Percentiles rank a stretch among this genome's conserved stretches.
These are phyloP conservation scores for Paralvinella palmiformis DNA, from an alignment of 1,140 invertebrate genomes.

Conservation along the genomic window DNA sequence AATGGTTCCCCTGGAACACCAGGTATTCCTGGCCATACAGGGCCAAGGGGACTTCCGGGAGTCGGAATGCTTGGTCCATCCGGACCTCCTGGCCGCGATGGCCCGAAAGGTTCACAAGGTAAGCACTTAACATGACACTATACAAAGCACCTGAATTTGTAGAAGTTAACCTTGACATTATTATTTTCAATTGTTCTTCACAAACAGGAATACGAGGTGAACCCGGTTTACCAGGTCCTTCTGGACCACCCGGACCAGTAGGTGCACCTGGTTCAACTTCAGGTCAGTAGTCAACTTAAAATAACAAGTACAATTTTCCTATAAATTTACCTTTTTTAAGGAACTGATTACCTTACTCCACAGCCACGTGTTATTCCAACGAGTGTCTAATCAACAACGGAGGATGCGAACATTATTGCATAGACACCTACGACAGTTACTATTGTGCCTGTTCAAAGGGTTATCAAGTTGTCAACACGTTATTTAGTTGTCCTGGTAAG, in stretches of 20 bases:
- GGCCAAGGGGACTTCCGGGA: not conserved
- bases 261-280: not conserved
- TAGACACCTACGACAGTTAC: slow-evolving; percentile 17
- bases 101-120: not conserved
- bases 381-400: slow-evolving; percentile 12
- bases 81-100: not conserved
- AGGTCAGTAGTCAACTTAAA: not conserved
- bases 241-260: not conserved
- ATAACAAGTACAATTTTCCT: not conserved
- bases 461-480: not conserved
- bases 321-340: not conserved
- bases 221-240: not conserved
- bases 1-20: not conserved
- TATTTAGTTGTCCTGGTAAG: not conserved
- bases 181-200: no score
- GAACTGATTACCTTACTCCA: not conserved
- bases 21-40: not conserved
- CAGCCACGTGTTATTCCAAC: not conserved
- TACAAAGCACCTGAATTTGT: no score
- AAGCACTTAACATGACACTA: no score
- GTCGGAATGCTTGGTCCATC: not conserved
- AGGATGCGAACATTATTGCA: slow-evolving; percentile 7
- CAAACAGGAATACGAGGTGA: no score
- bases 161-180: no score
- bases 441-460: slow-evolving; percentile 9